Evolutionary conservation across 2,113 vertebrate species (phyloP), one percentile per base, ranked within the genome.

Genomic region (Etia nguti): DNA sequence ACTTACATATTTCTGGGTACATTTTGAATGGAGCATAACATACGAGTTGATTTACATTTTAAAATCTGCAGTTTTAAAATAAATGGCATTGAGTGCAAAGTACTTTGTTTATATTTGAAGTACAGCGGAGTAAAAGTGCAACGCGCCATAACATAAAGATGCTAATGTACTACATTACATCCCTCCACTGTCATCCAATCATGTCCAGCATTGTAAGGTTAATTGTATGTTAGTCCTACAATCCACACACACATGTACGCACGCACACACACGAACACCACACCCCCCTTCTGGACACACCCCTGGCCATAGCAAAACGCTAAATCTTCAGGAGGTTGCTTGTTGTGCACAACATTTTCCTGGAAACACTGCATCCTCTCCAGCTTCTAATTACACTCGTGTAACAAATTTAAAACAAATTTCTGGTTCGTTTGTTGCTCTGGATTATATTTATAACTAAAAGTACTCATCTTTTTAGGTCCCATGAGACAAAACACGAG

Each of bases 251-350:
- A 8, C 12, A 1, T 1, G 0, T 12, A 11, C 4, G 12, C 55
- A 29, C 15, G 15, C n/a, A 1, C 2, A 3, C 57, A 9, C 29
- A 36, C 0, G 7, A 13, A 68, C 20, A 68, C 41, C 41, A 3
- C 13, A 3, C 41, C 2, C 24, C 15, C 15, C 22, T 12, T 15
- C 68, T 48, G 68, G 68, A 75, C 41, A 75, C 70, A 75, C 70
- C 70, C 70, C 68, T 26, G 68, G 38, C 22, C 41, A 0, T 11
- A 29, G 16, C 43, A 75, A 0, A 0, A 50, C 1, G 4, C 24
- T 75, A 50, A 73, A 73, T 0, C 1, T 26, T 26, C 65, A 26
- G 38, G 22, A 26, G 26, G 70, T 20, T 75, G 70, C 70, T 5
- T 48, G 70, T 5, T 48, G 38, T 6, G 13, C 22, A 70, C 62